Conservation (phyloP, 1,140 invertebrate species). For the Leucophenga varia region DNA sequence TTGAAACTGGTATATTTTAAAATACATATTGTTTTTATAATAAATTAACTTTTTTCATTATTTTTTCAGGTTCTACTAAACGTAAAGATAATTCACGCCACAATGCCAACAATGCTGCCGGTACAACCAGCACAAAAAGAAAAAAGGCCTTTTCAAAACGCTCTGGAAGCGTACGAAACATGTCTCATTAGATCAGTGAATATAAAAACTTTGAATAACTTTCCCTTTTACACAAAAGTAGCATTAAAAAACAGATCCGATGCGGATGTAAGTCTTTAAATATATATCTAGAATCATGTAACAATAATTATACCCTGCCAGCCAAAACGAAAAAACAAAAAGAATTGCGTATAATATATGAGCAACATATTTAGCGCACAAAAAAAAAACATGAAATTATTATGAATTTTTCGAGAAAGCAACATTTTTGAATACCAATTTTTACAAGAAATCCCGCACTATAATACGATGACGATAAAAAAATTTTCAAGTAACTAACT, state of each 20-base stretch:
- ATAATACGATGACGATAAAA: background rate
- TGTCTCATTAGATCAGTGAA: conserved; percentile 77
- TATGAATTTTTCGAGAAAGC: background rate
- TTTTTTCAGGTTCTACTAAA: conserved; percentile 64
- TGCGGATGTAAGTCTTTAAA: no score
- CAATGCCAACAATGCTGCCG: conserved; percentile 25
- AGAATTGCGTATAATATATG: background rate
- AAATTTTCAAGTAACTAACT: no score
- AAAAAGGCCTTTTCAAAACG: conserved; percentile 80
- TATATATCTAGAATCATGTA: conserved; percentile 2
- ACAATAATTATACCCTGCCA: background rate
- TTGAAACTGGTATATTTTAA: conserved; percentile 29
- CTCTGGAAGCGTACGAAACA: conserved; percentile 81
- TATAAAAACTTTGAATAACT: conserved; percentile 2
- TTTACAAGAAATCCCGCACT: background rate
- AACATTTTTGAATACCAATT: conserved; percentile 2
- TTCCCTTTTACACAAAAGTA: no score
- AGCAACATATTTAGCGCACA: background rate
- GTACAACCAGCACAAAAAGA: conserved; percentile 66
- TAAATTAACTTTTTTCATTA: conserved; percentile 14
- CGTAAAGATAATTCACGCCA: conserved; percentile 28
- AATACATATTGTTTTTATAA: background rate
- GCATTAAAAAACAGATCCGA: no score
- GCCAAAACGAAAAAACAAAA: background rate
- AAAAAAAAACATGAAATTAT: conserved; percentile 1